phyloP scores from a whole-genome alignment of 2,888 invertebrate species.

The Bursaphelenchus okinawaensis region DNA sequence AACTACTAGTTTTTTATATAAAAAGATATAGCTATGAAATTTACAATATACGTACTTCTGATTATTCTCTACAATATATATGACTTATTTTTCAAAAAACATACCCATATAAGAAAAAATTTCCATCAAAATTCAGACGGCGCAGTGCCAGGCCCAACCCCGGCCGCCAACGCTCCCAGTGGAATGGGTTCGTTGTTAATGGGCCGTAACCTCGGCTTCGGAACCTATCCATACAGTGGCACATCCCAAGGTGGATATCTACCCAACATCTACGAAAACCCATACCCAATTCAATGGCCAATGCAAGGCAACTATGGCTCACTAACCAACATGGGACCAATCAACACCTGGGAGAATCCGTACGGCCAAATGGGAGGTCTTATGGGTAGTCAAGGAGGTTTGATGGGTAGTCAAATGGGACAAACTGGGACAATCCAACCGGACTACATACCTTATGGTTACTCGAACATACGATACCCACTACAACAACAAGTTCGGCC shows the following conservation, averaged over 20 bases:
- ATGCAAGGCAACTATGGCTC: background rate
- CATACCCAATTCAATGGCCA: slow-evolving; percentile 7
- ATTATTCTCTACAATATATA: no score
- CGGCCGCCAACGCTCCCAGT: background rate
- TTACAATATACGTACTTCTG: no score
- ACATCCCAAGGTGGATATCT: background rate
- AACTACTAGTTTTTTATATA: no score
- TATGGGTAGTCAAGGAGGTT: no score
- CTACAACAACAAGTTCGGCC: slow-evolving; percentile 1
- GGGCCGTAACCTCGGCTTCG: slow-evolving; percentile 10
- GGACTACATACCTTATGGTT: slow-evolving; percentile 11
- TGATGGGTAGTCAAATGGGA: no score
- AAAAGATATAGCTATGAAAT: no score
- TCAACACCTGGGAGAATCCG: background rate
- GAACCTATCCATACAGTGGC: background rate
- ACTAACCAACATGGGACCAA: background rate
- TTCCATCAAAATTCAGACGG: no score
- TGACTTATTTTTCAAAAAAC: no score
- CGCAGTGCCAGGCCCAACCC: no score
- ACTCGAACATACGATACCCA: slow-evolving; percentile 9
- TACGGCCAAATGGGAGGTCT: no score
- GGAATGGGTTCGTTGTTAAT: slow-evolving; percentile 8
- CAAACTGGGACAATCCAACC: slow-evolving; percentile 2
- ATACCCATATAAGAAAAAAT: no score
- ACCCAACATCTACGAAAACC: slow-evolving; percentile 10